phyloP scores from a whole-genome alignment of 2,888 invertebrate species.

The Leptothorax acervorum region DNA sequence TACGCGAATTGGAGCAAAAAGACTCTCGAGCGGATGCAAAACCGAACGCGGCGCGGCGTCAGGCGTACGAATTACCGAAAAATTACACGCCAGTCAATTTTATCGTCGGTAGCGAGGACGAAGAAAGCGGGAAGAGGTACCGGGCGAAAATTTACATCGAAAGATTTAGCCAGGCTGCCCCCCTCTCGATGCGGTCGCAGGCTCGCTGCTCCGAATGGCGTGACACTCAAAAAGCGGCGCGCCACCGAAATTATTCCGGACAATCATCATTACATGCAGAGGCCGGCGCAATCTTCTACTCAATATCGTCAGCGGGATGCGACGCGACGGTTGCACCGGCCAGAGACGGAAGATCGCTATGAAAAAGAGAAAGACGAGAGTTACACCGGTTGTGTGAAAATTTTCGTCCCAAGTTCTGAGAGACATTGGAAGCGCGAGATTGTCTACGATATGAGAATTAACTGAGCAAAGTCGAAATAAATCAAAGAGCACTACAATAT shows the following conservation, averaged over 20 bases:
- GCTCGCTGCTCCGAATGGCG: slow-evolving; percentile 66
- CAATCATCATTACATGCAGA: slow-evolving; percentile 82
- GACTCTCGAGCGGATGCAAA: slow-evolving; percentile 67
- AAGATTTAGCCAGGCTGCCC: slow-evolving; percentile 50
- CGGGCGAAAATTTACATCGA: slow-evolving; percentile 69
- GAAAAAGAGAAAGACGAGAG: slow-evolving; percentile 17
- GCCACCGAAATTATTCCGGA: slow-evolving; percentile 81
- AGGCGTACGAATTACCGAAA: slow-evolving; percentile 64
- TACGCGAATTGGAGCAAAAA: slow-evolving; percentile 35
- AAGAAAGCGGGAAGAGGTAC: slow-evolving; percentile 65
- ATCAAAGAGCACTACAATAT: too few relatives aligned
- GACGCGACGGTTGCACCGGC: slow-evolving; percentile 51
- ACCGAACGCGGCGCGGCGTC: slow-evolving; percentile 62
- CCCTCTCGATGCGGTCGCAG: slow-evolving; percentile 49
- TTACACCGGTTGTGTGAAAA: slow-evolving; percentile 8
- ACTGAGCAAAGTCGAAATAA: background rate
- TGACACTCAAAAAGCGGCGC: slow-evolving; percentile 84
- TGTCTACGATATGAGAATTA: slow-evolving; percentile 8
- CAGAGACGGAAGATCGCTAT: slow-evolving; percentile 46
- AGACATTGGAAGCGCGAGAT: slow-evolving; percentile 8
- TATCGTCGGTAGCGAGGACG: slow-evolving; percentile 60
- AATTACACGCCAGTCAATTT: slow-evolving; percentile 67
- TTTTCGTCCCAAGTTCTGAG: background rate
- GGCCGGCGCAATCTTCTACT: slow-evolving; percentile 81
- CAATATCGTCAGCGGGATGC: slow-evolving; percentile 78